Percentiles rank a stretch among this genome's conserved stretches.
These are phyloP conservation scores for human DNA, from an alignment of 2,113 vertebrate genomes.

Conservation along the genomic window GRCh38 chr2:129016501-129017000, in stretches of 20 bases:
- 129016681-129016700: neutral
- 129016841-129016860: neutral
- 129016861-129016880: neutral
- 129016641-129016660: neutral
- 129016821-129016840: neutral
- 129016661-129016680: neutral
- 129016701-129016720: neutral
- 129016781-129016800: neutral
- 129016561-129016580: neutral
- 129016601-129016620: neutral
- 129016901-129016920: neutral
- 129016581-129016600: no score
- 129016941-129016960: neutral
- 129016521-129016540: neutral
- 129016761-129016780: no score
- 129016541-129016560: neutral
- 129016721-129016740: neutral
- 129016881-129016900: neutral
- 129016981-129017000: neutral
- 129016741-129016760: neutral
- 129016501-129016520: neutral
- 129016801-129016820: accelerated
- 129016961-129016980: neutral
- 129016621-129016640: neutral
- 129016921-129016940: neutral